Conservation (phyloP, 37 sponge, comb jelly and placozoan genomes). For the Chondrilla cf. caribensis region DNA sequence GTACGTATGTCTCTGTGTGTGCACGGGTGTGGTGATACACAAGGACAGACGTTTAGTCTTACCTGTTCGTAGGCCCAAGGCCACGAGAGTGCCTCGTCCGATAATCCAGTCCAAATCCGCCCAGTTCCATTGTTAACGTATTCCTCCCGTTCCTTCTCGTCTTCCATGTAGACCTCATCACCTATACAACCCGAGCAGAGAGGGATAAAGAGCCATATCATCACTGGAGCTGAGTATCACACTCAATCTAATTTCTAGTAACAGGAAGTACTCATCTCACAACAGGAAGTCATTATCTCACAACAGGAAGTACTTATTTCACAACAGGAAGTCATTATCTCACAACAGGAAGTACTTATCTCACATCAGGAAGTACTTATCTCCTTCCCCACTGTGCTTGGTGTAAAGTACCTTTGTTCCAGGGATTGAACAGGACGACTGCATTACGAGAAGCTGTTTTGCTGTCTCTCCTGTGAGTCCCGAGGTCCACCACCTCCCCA, state of each 20-base stretch:
- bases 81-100: conserved; percentile 39
- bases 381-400: no score
- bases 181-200: background rate
- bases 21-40: no score
- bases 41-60: background rate
- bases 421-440: conserved; percentile 20
- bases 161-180: conserved; percentile 54
- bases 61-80: conserved; percentile 59
- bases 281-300: no score
- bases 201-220: no score
- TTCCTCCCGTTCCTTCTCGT: conserved; percentile 49
- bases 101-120: conserved; percentile 63
- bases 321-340: no score
- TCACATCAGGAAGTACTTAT: background rate
- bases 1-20: no score
- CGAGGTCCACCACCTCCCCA: background rate
- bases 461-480: background rate
- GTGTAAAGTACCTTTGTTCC: conserved; percentile 42
- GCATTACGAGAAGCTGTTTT: background rate
- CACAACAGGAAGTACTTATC: background rate
- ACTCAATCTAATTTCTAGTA: no score
- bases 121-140: conserved; percentile 69
- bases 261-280: background rate
- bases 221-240: no score
- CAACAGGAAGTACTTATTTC: background rate